phyloP scores from a whole-genome alignment of 2,888 invertebrate genomes.

The Callinectes sapidus region DNA sequence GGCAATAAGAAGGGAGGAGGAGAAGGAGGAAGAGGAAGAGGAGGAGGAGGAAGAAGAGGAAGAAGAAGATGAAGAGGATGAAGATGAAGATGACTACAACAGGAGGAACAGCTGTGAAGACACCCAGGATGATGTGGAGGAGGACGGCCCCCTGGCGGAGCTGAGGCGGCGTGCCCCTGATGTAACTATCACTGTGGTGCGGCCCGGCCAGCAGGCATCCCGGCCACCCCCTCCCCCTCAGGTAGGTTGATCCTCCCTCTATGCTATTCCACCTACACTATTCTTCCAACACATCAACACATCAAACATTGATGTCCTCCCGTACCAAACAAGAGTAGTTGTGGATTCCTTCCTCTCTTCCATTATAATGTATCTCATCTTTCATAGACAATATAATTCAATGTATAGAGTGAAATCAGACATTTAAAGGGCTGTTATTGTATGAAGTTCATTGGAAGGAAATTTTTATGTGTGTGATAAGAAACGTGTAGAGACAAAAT shows the following conservation, averaged over 20 bases:
- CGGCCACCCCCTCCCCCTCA: constrained; percentile 74
- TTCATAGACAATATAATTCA: too few relatives aligned
- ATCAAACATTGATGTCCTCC: too few relatives aligned
- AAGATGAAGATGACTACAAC: constrained; percentile 40
- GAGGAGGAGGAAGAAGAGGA: constrained; percentile 39
- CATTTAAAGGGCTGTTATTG: too few relatives aligned
- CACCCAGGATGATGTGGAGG: constrained; percentile 57
- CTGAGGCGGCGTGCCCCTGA: constrained; percentile 75
- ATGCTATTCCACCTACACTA: too few relatives aligned
- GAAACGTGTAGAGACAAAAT: neutral
- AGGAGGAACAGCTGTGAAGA: constrained; percentile 44
- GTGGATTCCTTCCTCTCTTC: too few relatives aligned
- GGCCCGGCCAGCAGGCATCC: constrained; percentile 75
- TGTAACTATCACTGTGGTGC: constrained; percentile 78
- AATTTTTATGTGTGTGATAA: neutral
- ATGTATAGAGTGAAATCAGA: too few relatives aligned
- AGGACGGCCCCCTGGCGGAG: constrained; percentile 71
- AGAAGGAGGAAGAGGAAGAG: constrained; percentile 53
- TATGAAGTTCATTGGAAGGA: too few relatives aligned
- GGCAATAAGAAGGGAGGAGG: constrained; percentile 58
- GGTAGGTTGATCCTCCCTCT: constrained; percentile 53
- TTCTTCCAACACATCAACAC: too few relatives aligned
- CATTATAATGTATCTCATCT: too few relatives aligned
- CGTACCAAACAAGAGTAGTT: too few relatives aligned
- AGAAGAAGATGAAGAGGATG: constrained; percentile 32